Base-by-base conservation (phyloP, 2,888 invertebrate species). In the Ephialtes manifestator region DNA sequence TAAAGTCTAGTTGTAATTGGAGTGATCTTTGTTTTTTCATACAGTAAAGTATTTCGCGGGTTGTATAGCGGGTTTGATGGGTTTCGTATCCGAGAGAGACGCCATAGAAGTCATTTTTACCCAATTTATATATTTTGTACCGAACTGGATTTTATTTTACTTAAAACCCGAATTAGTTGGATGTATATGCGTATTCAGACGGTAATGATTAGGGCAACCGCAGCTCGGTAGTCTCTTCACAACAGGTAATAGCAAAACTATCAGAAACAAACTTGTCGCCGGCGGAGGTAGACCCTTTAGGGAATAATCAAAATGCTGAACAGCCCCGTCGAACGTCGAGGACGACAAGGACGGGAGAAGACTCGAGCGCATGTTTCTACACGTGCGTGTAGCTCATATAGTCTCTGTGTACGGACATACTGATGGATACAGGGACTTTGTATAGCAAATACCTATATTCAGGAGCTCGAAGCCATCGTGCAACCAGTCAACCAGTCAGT, bases 341-440 rank as follows among this genome's bases (percentile, higher is more conserved):
- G 65, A 83, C 68, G 68, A 68, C 18, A 68, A 24, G 28, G 70
- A 43, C 13, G 13, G 55, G 71, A 11, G 39, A 60, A 71, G 71
- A 55, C 46, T 15, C 43, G 63, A 67, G 31, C 48, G 31, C 72
- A 28, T 81, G 83, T 76, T 76, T 51, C 48, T 43, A 31, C 58
- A 24, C 65, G 68, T 55, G 31, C 43, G 35, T 35, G 31, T 39
- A 24, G 13, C 20, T 58, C 24, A 3, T 48, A 2, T 24, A 24
- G 63, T 35, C 31, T 13, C 46, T 48, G 75, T 51, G 51, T 74
- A 48, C 48, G 60, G 24, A 85, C 88, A 86, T 84, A 72, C 81
- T 77, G 84, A 89, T 88, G 88, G 89, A 90, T 89, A 77, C 83
- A 87, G 89, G 90, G 75, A 83, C 76, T 76, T 72, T 60, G 67